Conservation (phyloP, 2,113 vertebrate genomes). For the Caranx ignobilis region DNA sequence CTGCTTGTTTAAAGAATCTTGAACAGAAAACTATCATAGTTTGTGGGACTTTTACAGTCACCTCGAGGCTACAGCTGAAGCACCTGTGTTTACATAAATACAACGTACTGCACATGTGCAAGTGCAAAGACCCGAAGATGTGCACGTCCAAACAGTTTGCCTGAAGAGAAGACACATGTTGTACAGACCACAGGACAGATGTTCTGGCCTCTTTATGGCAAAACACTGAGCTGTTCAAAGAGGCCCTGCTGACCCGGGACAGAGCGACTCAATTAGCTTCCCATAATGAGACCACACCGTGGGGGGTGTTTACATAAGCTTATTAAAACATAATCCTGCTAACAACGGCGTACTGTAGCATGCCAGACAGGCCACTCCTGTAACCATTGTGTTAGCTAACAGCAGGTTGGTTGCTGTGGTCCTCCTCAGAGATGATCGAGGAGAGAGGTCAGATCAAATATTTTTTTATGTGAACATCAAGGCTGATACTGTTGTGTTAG, state of each 20-base stretch:
- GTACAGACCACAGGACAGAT: conserved; percentile 67
- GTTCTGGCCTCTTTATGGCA: conserved; percentile 66
- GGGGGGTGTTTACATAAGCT: conserved; percentile 77
- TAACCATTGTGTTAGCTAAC: conserved; percentile 38
- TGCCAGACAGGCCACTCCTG: conserved; percentile 46
- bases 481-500: neutral
- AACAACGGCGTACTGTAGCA: conserved; percentile 57
- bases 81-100: conserved; percentile 1
- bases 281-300: conserved; percentile 70
- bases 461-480: neutral
- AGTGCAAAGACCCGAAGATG: conserved; percentile 17
- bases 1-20: neutral
- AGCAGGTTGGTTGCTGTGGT: conserved; percentile 16
- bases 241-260: conserved; percentile 65
- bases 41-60: conserved; percentile 12
- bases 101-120: conserved; percentile 6
- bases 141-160: conserved; percentile 35
- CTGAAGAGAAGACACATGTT: conserved; percentile 65
- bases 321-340: conserved; percentile 81
- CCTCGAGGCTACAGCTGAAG: conserved; percentile 13
- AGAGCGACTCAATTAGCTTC: conserved; percentile 70
- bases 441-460: conserved; percentile 2
- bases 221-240: conserved; percentile 68
- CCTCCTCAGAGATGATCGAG: neutral
- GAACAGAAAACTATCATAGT: neutral